Evolutionary conservation across 2,113 vertebrate species (phyloP).

Genomic region (Narcine bancroftii): DNA sequence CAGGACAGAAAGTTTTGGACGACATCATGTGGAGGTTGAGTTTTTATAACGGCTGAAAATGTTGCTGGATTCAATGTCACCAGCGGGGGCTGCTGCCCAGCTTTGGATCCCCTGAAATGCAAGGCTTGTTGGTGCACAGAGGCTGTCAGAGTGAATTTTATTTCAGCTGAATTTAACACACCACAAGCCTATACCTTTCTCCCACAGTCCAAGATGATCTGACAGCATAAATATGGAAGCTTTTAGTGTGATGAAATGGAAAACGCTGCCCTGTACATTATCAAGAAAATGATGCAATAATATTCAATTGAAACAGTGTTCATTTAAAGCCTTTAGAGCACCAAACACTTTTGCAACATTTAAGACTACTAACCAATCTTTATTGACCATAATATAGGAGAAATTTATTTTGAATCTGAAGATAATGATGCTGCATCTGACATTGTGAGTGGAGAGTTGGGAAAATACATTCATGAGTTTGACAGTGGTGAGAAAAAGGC

Average conservation of each 20-base stretch:
- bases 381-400: too few species aligned
- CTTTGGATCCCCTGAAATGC: neutral
- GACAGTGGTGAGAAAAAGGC: too few species aligned
- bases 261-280: neutral
- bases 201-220: neutral
- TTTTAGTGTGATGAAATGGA: neutral
- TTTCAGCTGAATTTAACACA: neutral
- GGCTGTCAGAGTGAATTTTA: neutral
- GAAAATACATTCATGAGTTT: too few species aligned
- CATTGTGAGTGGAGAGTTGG: too few species aligned
- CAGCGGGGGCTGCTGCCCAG: slow-evolving; percentile 12
- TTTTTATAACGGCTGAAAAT: neutral
- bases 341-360: neutral
- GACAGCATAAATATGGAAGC: neutral
- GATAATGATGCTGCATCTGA: too few species aligned
- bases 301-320: neutral
- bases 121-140: neutral
- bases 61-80: neutral
- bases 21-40: too few species aligned
- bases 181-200: neutral
- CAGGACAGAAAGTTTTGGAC: neutral
- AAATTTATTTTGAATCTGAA: too few species aligned
- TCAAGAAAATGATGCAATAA: neutral
- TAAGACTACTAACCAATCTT: neutral
- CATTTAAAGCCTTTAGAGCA: neutral